Percentiles rank a stretch among this genome's conserved stretches.
Conservation (phyloP, 1,140 invertebrate species). For the Meloidogyne exigua region DNA sequence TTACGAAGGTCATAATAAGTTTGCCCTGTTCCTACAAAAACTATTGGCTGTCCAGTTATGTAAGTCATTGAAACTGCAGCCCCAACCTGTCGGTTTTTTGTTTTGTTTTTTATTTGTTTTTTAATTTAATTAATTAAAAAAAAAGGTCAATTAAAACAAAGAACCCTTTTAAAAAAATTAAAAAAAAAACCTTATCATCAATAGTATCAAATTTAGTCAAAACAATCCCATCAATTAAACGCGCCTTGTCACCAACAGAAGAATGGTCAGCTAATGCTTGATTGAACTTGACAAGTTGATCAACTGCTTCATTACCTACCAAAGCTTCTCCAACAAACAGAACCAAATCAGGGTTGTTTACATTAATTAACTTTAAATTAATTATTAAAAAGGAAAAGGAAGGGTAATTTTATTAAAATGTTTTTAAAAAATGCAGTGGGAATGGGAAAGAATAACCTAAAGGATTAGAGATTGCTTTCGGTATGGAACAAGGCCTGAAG, state of each 20-base stretch:
- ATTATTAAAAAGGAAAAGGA: not conserved
- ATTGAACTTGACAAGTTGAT: conserved; percentile 98
- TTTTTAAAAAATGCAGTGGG: too few species aligned
- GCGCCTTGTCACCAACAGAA: conserved; percentile 74
- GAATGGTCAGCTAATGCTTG: conserved; percentile 76
- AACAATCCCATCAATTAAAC: conserved; percentile 88
- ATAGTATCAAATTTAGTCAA: conserved; percentile 98
- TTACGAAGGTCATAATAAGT: conserved; percentile 96
- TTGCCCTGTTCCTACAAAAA: conserved; percentile 98
- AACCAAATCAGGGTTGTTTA: conserved; percentile 94
- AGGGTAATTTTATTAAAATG: too few species aligned
- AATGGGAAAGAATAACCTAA: too few species aligned
- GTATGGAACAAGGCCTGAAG: too few species aligned
- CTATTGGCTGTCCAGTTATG: conserved; percentile 97
- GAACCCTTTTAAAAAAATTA: not conserved
- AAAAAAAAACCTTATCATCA: conserved; percentile 82
- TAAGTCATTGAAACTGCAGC: conserved; percentile 99
- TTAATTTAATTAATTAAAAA: too few species aligned
- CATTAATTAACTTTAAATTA: conserved; percentile 71
- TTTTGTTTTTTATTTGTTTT: not conserved
- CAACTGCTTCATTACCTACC: conserved; percentile 99
- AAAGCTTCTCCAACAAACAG: conserved; percentile 97
- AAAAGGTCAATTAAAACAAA: too few species aligned
- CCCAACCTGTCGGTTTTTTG: conserved; percentile 74
- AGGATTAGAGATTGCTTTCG: too few species aligned